These are phyloP conservation scores for Cabera pusaria DNA, from an alignment of 2,888 invertebrate species.

Conservation along the genomic window DNA sequence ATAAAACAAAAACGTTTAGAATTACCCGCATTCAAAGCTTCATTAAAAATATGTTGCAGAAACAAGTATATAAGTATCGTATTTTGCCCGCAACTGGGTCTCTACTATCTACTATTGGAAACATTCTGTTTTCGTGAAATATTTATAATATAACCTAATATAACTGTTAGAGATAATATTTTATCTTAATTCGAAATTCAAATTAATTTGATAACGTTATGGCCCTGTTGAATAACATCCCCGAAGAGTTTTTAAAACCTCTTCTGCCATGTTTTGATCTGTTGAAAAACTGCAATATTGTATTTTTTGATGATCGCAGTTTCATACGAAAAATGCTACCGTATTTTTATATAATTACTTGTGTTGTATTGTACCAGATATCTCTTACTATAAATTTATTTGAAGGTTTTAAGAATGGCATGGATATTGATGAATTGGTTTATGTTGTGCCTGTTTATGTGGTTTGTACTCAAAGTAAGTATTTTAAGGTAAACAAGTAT, in stretches of 20 bases:
- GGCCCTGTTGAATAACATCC: conserved; percentile 25
- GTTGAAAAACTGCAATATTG: conserved; percentile 30
- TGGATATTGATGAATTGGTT: conserved; percentile 34
- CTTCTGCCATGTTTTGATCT: conserved; percentile 31
- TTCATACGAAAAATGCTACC: conserved; percentile 23
- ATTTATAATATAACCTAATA: too few relatives aligned
- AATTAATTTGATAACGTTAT: too few relatives aligned
- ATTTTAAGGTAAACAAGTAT: too few relatives aligned
- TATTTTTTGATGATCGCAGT: conserved; percentile 24
- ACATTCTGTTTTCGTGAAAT: too few relatives aligned
- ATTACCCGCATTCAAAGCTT: too few relatives aligned
- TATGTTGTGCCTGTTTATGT: conserved; percentile 37
- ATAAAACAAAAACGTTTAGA: too few relatives aligned
- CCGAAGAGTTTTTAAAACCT: conserved; percentile 34
- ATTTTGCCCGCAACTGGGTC: too few relatives aligned
- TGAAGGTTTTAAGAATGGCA: conserved; percentile 26
- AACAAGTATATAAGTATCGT: too few relatives aligned
- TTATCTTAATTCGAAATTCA: too few relatives aligned
- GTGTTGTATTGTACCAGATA: conserved; percentile 21
- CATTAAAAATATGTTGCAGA: too few relatives aligned
- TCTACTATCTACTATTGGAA: too few relatives aligned
- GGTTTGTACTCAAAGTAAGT: conserved; percentile 39
- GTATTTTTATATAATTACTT: conserved; percentile 24
- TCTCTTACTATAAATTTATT: conserved; percentile 29
- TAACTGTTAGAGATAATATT: too few relatives aligned